Percentiles rank a stretch among this genome's conserved stretches.
Evolutionary conservation across 2,113 vertebrate genomes (phyloP).

Genomic region (Noctilio leporinus): DNA sequence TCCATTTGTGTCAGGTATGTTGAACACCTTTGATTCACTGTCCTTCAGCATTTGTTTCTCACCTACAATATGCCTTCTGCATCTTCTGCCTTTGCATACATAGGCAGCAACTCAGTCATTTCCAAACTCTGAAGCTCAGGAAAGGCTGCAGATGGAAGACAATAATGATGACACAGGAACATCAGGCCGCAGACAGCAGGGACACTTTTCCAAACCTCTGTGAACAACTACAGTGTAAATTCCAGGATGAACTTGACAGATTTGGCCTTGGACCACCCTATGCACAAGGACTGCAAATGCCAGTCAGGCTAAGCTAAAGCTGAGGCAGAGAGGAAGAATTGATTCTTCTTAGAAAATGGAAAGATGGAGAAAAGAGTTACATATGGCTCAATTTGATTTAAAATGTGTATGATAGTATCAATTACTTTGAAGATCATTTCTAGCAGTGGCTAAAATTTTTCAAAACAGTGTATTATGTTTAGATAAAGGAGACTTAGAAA

Average conservation of each 20-base stretch:
- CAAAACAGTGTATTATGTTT: not conserved
- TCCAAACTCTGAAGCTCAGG: not conserved
- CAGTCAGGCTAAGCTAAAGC: not conserved
- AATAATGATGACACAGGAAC: not conserved
- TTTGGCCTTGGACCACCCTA: not conserved
- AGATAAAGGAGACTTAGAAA: not conserved
- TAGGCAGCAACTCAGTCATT: not conserved
- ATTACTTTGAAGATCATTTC: not conserved
- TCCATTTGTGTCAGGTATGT: not conserved
- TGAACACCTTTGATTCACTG: not conserved
- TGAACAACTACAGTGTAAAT: not conserved
- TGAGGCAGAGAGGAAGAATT: not conserved
- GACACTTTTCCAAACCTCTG: not conserved
- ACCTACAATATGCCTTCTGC: not conserved
- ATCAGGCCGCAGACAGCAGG: not conserved
- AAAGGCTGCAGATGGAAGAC: not conserved
- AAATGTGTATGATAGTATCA: not conserved
- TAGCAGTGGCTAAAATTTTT: not conserved
- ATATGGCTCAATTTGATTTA: not conserved
- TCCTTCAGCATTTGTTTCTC: not conserved
- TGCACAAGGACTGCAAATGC: not conserved
- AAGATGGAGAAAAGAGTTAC: not conserved
- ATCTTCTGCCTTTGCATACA: not conserved
- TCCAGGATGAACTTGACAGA: not conserved
- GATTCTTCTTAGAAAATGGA: not conserved